Evolutionary conservation across 2,888 invertebrate genomes (phyloP).

Genomic region (Abscondita cerata): DNA sequence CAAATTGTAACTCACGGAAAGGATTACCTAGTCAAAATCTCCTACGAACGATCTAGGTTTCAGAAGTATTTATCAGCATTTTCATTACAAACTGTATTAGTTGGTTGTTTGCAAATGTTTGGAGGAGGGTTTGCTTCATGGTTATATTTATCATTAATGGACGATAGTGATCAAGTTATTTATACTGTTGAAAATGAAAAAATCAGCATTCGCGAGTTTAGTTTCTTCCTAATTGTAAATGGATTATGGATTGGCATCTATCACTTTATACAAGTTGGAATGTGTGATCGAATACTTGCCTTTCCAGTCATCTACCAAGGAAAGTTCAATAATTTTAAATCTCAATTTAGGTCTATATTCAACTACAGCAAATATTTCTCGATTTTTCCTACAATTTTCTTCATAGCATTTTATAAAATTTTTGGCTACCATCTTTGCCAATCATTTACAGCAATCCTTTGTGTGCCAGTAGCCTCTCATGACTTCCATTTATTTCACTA

Average conservation of each 20-base stretch:
- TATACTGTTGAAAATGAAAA: constrained; percentile 60
- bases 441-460: constrained; percentile 63
- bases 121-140: constrained; percentile 73
- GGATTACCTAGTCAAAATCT: constrained; percentile 68
- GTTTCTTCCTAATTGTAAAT: constrained; percentile 70
- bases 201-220: constrained; percentile 71
- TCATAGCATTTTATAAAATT: constrained; percentile 67
- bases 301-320: constrained; percentile 76
- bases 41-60: constrained; percentile 72
- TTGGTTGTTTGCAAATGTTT: constrained; percentile 65
- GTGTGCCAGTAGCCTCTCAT: constrained; percentile 62
- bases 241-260: constrained; percentile 73
- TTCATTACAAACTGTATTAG: constrained; percentile 65
- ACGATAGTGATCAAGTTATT: constrained; percentile 64
- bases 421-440: constrained; percentile 65
- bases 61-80: constrained; percentile 69
- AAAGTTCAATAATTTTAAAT: constrained; percentile 72
- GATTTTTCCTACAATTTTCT: constrained; percentile 68
- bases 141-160: constrained; percentile 71
- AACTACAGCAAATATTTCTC: constrained; percentile 67
- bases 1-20: constrained; percentile 77
- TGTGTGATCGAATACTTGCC: constrained; percentile 64
- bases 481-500: constrained; percentile 61
- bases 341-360: constrained; percentile 64
- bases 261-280: constrained; percentile 66